Conservation (phyloP, 2,888 invertebrate species). For the Tenthredo livida region DNA sequence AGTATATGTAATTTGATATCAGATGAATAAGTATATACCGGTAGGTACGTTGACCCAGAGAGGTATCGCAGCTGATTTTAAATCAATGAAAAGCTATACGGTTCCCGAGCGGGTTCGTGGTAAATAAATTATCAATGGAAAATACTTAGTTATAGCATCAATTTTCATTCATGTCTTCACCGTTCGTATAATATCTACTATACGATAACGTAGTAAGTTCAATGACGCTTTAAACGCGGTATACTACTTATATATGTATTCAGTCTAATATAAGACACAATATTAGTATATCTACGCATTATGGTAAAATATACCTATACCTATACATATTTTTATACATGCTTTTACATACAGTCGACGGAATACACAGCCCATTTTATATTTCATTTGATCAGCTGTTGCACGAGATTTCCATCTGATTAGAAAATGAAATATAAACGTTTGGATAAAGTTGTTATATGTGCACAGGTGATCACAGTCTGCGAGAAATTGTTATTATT, state of each 20-base stretch:
- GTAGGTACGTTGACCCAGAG: neutral
- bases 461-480: neutral
- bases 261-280: neutral
- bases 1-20: neutral
- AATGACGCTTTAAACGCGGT: neutral
- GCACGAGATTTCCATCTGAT: slow-evolving; percentile 38
- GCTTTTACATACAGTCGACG: neutral
- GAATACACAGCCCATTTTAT: neutral
- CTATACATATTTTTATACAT: neutral
- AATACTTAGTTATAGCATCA: slow-evolving; percentile 3
- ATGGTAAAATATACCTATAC: neutral
- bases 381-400: slow-evolving; percentile 35
- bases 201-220: neutral
- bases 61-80: neutral
- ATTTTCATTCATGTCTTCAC: slow-evolving; percentile 28
- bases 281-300: neutral
- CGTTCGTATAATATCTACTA: neutral
- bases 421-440: slow-evolving; percentile 13
- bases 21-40: slow-evolving; percentile 11
- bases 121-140: slow-evolving; percentile 27
- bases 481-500: no score
- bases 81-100: slow-evolving; percentile 13
- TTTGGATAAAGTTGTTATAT: neutral
- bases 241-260: neutral
- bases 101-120: neutral